Evolutionary conservation across 1,140 invertebrate species (phyloP).

Genomic region (Papilio xuthus): DNA sequence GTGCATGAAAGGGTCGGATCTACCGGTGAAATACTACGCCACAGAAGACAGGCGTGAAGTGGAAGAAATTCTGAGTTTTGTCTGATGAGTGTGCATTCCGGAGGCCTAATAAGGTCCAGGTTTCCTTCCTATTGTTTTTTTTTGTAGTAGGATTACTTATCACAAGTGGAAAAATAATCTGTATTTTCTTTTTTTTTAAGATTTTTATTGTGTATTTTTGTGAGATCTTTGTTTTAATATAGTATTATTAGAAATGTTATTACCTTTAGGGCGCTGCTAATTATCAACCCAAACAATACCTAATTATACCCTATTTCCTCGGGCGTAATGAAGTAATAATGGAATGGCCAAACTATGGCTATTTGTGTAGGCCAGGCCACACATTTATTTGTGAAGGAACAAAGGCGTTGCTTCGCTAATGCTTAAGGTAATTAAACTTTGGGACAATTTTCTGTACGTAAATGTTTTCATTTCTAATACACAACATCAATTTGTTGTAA

Average conservation of each 20-base stretch:
- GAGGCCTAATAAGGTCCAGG: no score
- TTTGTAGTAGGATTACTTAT: no score
- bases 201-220: no score
- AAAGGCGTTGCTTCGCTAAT: constrained; percentile 13
- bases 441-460: neutral
- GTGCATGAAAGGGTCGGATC: no score
- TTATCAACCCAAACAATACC: constrained; percentile 16
- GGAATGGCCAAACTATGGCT: constrained; percentile 17
- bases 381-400: constrained; percentile 16
- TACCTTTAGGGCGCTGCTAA: neutral
- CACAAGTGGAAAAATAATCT: no score
- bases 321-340: constrained; percentile 19
- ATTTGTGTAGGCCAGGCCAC: constrained; percentile 5
- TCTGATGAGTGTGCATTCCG: no score
- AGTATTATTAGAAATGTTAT: neutral
- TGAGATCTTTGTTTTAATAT: neutral
- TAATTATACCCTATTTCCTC: constrained; percentile 26
- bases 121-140: no score
- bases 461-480: neutral
- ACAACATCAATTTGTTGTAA: neutral
- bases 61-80: no score
- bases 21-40: no score
- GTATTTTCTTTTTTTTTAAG: no score
- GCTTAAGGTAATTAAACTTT: constrained; percentile 1
- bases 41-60: no score